Conservation (phyloP, 2,797 vertebrate species). For the Streptopelia turtur region DNA sequence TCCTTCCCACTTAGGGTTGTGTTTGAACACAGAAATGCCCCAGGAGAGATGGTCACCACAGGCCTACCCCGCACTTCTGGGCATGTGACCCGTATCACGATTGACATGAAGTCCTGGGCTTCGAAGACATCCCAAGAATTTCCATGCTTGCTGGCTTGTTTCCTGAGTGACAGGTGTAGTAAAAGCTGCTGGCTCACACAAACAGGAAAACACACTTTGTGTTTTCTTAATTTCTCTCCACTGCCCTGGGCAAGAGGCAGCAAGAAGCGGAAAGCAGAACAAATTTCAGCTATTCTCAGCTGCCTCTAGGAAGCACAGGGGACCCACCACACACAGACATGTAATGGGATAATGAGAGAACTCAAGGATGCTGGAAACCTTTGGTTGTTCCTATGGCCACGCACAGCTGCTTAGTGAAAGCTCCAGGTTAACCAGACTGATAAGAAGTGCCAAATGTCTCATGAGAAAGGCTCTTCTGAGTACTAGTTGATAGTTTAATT, state of each 20-base stretch:
- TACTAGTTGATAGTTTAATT: background rate
- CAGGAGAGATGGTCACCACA: background rate
- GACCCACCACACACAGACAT: background rate
- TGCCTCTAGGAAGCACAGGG: fast-evolving
- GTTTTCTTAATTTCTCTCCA: background rate
- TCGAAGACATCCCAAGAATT: background rate
- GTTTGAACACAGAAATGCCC: background rate
- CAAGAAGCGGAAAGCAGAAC: background rate
- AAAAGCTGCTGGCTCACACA: background rate
- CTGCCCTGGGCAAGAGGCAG: background rate
- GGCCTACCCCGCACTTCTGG: background rate
- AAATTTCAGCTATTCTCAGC: background rate
- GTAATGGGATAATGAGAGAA: background rate
- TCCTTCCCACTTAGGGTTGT: background rate
- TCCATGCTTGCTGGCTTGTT: background rate
- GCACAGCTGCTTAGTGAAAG: background rate
- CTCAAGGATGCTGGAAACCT: background rate
- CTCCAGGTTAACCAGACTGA: background rate
- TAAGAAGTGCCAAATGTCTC: background rate
- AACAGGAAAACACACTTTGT: background rate
- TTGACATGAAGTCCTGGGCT: background rate
- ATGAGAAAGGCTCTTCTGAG: background rate
- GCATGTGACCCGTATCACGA: background rate
- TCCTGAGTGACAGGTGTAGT: background rate
- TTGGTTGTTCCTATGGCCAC: background rate